Percentiles rank a stretch among this genome's conserved stretches.
phyloP scores from a whole-genome alignment of 1,140 invertebrate species.

The Eubasilissa regina region DNA sequence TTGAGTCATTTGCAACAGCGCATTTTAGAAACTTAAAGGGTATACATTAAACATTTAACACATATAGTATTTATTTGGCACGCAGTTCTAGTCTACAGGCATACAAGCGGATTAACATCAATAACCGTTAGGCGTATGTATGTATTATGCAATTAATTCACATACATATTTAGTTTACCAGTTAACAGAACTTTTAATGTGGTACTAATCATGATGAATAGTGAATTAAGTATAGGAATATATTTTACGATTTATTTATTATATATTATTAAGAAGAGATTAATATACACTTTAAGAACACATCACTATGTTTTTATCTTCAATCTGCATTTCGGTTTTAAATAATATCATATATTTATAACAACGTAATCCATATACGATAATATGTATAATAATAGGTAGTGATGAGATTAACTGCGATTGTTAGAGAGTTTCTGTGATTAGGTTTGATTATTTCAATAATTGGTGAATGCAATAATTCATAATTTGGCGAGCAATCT shows the following conservation, averaged over 20 bases:
- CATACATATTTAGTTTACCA: slow-evolving; percentile 1
- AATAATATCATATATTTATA: no score
- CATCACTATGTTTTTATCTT: neutral
- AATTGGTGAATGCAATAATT: no score
- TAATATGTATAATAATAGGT: no score
- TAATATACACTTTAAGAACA: neutral
- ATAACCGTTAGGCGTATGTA: slow-evolving; percentile 9
- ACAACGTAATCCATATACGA: no score
- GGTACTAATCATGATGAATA: neutral
- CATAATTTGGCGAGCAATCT: no score
- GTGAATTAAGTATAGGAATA: neutral
- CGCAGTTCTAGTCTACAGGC: slow-evolving; percentile 51
- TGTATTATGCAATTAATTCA: slow-evolving; percentile 5
- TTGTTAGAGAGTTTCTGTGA: no score
- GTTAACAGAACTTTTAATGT: slow-evolving; percentile 26
- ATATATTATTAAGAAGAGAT: neutral
- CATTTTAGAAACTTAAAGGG: no score
- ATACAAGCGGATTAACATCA: slow-evolving; percentile 33
- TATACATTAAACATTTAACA: slow-evolving; percentile 28
- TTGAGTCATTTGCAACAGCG: no score
- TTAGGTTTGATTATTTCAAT: no score
- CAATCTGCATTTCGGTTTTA: no score
- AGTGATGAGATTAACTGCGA: no score
- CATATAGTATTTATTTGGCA: slow-evolving; percentile 52
- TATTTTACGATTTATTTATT: slow-evolving; percentile 8